Conservation (phyloP, 2,888 invertebrate species). For the Philaethria dido region DNA sequence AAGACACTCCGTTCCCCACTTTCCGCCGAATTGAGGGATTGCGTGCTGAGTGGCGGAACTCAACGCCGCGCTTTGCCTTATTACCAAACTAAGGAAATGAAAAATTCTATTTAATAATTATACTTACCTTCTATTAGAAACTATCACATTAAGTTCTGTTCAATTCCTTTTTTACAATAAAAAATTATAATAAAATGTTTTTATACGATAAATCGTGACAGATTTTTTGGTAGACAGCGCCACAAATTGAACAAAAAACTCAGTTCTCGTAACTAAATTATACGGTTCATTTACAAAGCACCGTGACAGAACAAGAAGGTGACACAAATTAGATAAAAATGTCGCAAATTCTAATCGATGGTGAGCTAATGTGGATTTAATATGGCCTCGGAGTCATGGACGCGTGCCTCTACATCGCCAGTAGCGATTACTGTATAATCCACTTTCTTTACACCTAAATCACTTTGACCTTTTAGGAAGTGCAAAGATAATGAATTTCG, state of each 20-base stretch:
- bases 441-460: constrained; percentile 73
- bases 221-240: background rate
- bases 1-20: too few relatives aligned
- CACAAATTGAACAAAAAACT: constrained; percentile 12
- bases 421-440: constrained; percentile 73
- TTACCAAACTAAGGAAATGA: too few relatives aligned
- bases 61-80: too few relatives aligned
- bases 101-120: too few relatives aligned
- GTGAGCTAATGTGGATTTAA: constrained; percentile 76
- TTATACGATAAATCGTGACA: background rate
- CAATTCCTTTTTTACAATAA: background rate
- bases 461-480: constrained; percentile 52
- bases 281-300: constrained; percentile 11
- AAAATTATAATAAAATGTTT: background rate
- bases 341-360: constrained; percentile 70
- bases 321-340: constrained; percentile 55
- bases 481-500: background rate
- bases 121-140: background rate
- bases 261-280: constrained; percentile 4
- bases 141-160: background rate
- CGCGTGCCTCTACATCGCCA: constrained; percentile 72
- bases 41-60: too few relatives aligned
- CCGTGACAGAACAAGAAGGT: constrained; percentile 37
- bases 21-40: too few relatives aligned
- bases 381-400: constrained; percentile 60